These are phyloP conservation scores for Perdix hodgsoniae DNA, from an alignment of 2,797 vertebrate species.

Conservation along the genomic window DNA sequence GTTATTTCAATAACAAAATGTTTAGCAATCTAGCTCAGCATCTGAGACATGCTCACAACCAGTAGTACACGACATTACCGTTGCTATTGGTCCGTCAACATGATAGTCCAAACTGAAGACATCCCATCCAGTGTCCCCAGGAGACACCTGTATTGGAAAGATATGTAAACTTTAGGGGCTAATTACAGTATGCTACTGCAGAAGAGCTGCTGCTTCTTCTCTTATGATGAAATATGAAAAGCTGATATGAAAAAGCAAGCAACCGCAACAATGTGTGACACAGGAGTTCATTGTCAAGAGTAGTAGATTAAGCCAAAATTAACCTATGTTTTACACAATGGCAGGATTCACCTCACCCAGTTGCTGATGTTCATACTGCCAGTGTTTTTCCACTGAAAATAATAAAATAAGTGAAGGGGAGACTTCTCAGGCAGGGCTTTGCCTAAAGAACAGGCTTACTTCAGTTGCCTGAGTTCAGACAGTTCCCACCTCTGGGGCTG, in stretches of 20 bases:
- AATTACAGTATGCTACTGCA: background rate
- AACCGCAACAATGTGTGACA: background rate
- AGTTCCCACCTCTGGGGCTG: background rate
- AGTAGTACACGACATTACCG: slow-evolving; percentile 81
- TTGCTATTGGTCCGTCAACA: slow-evolving; percentile 96
- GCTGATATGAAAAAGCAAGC: background rate
- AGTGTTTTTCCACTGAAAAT: background rate
- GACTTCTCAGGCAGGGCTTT: background rate
- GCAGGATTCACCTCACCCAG: background rate
- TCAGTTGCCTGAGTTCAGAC: background rate
- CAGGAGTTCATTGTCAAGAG: background rate
- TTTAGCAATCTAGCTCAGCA: background rate
- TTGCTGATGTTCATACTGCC: background rate
- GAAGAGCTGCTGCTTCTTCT: background rate
- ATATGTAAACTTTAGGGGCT: background rate
- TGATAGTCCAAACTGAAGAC: slow-evolving; percentile 99
- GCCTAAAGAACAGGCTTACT: background rate
- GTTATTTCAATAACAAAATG: background rate
- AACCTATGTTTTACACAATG: background rate
- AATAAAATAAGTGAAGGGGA: background rate
- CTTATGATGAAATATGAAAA: too few relatives aligned
- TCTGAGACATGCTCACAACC: background rate
- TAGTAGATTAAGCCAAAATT: background rate
- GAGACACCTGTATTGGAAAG: slow-evolving; percentile 87
- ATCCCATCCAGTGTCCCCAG: slow-evolving; percentile 98